A percentile compares a stretch with the other conserved stretches of the same genome.
Evolutionary conservation across 2,113 vertebrate genomes (phyloP).

Genomic region (Actenoides lindsayi): DNA sequence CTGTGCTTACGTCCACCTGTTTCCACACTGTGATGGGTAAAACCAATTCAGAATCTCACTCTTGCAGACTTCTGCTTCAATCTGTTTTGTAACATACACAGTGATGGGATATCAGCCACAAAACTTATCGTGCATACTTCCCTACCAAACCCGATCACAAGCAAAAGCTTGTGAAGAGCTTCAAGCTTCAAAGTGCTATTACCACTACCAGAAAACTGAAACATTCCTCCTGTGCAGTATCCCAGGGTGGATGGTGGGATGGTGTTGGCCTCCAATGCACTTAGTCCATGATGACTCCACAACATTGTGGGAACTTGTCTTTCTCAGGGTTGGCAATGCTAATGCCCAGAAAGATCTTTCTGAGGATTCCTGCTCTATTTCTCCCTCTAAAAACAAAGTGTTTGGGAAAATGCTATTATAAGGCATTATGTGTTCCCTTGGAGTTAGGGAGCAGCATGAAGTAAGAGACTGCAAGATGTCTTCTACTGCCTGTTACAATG

Average conservation of each 20-base stretch:
- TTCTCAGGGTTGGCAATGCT: background rate
- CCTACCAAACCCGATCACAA: background rate
- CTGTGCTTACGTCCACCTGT: background rate
- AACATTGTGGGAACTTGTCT: background rate
- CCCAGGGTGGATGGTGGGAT: too few relatives aligned
- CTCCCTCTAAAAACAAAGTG: fast-evolving
- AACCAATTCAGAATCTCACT: background rate
- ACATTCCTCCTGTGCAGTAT: background rate
- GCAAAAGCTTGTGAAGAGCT: background rate
- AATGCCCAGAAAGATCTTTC: background rate
- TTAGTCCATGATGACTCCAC: background rate
- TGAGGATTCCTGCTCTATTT: background rate
- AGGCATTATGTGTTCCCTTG: background rate
- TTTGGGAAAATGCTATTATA: background rate
- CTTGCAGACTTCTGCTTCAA: background rate
- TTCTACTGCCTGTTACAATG: background rate
- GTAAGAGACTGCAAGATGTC: background rate
- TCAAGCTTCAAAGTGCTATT: background rate
- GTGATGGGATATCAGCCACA: background rate
- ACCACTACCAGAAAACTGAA: background rate
- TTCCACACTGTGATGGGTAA: background rate
- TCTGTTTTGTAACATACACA: background rate
- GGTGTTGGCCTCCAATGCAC: fast-evolving
- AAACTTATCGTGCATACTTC: background rate
- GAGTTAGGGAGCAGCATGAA: background rate